Base-by-base conservation (phyloP, 1,140 invertebrate genomes). In the Scaptomyza montana region DNA sequence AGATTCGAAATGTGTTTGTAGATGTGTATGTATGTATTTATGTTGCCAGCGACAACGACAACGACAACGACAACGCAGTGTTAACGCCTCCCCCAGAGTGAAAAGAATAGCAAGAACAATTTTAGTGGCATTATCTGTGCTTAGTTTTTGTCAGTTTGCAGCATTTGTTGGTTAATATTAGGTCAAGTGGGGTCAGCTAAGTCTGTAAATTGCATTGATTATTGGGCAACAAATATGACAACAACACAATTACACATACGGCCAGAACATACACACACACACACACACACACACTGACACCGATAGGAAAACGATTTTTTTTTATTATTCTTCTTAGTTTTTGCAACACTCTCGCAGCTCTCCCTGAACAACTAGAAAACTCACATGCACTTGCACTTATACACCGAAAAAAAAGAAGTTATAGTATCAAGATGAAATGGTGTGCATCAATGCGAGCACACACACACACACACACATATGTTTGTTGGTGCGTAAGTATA, bases 361-460 rank as follows among this genome's bases (percentile, higher is more conserved):
- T 25, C 3, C 33, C 19, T 9, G 7, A 30, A 60, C n/a, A 68
- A 46, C 41, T 33, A 5, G 5, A 43, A 43, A 12, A 43, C 33
- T 36, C 68, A 66, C 61, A 60, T 66, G 60, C 67, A 70, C 67
- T 71, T 66, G 60, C 67, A 70, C 67, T 71, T 53, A 21, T 59
- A 45, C 47, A 12, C 12, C 45, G 16, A 12, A 39, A 12, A 63
- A 57, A 33, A 43, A 41, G 21, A 12, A 1, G 10, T n/a, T 8
- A 16, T n/a, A 49, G 46, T 13, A 41, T 41, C 16, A 53, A 51
- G 67, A 39, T 25, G 53, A 53, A 74, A 45, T 75, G 60, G 41
- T 50, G 9, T 49, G 46, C 46, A 49, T 6, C 46, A 9, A 36
- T 36, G 33, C 33, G 33, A 8, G 30, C 30, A 33, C 8, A 25